Conservation (phyloP, 2,888 invertebrate species). For the Palloptera scutellata region DNA sequence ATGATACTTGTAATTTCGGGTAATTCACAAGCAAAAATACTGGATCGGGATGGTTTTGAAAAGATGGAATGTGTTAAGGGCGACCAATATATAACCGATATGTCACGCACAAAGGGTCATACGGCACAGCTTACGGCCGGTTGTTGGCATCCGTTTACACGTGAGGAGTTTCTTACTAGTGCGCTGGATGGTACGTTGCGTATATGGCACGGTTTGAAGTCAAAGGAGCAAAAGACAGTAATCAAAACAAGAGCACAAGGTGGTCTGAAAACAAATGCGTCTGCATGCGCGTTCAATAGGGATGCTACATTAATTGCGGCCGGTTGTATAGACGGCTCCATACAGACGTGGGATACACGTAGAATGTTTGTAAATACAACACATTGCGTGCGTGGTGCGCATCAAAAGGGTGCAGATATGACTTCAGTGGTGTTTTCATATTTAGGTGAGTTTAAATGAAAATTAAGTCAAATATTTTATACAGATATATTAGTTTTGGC, state of each 20-base stretch:
- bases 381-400: conserved; percentile 79
- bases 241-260: conserved; percentile 88
- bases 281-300: conserved; percentile 81
- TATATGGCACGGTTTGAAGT: conserved; percentile 86
- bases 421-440: conserved; percentile 89
- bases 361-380: conserved; percentile 90
- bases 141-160: conserved; percentile 91
- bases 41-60: conserved; percentile 94
- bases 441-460: conserved; percentile 70
- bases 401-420: conserved; percentile 81
- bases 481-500: too few relatives aligned
- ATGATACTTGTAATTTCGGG: conserved; percentile 91
- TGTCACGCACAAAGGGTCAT: conserved; percentile 93
- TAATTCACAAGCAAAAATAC: conserved; percentile 89
- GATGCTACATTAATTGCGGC: conserved; percentile 90
- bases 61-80: conserved; percentile 93
- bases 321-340: conserved; percentile 87
- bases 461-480: too few relatives aligned
- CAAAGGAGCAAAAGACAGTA: conserved; percentile 79
- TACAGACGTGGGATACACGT: conserved; percentile 95
- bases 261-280: conserved; percentile 86
- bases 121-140: conserved; percentile 89
- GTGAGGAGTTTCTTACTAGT: conserved; percentile 94
- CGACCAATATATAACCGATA: conserved; percentile 94
- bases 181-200: conserved; percentile 93